These are phyloP conservation scores for Melanocharis versteri DNA, from an alignment of 2,113 vertebrate species.

Conservation along the genomic window DNA sequence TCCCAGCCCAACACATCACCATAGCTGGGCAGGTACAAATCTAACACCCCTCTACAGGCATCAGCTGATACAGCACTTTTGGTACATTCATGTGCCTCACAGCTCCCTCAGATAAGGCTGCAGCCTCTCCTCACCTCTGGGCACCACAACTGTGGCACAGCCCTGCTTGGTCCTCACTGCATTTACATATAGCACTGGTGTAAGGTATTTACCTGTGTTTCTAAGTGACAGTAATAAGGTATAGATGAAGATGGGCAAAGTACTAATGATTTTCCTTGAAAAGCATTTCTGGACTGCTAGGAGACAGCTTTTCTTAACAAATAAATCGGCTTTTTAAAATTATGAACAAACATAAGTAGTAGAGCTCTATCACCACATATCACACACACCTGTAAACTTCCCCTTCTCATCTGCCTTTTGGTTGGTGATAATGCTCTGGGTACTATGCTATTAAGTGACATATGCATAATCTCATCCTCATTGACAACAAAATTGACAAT, in stretches of 20 bases:
- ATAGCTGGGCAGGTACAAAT: neutral
- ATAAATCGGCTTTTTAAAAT: neutral
- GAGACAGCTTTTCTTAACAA: neutral
- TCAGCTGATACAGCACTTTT: rapidly evolving
- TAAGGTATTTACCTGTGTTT: neutral
- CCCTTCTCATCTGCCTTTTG: neutral
- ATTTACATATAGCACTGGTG: neutral
- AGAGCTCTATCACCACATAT: neutral
- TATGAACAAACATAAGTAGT: neutral
- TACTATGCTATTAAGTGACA: neutral
- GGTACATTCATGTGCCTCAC: neutral
- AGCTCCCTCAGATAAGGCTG: neutral
- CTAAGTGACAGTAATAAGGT: neutral
- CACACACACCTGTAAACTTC: neutral
- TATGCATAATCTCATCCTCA: neutral
- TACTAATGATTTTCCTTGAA: neutral
- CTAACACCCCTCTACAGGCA: neutral
- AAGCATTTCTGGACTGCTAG: neutral
- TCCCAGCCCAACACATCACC: neutral
- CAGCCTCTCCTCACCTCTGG: neutral
- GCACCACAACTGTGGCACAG: neutral
- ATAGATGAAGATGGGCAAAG: neutral
- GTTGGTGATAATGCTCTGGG: neutral
- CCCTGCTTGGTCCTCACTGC: neutral
- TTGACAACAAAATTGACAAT: neutral